A percentile compares a stretch with the other conserved stretches of the same genome.
These are phyloP conservation scores for Tineola bisselliella DNA, from an alignment of 2,888 invertebrate genomes.

Conservation along the genomic window DNA sequence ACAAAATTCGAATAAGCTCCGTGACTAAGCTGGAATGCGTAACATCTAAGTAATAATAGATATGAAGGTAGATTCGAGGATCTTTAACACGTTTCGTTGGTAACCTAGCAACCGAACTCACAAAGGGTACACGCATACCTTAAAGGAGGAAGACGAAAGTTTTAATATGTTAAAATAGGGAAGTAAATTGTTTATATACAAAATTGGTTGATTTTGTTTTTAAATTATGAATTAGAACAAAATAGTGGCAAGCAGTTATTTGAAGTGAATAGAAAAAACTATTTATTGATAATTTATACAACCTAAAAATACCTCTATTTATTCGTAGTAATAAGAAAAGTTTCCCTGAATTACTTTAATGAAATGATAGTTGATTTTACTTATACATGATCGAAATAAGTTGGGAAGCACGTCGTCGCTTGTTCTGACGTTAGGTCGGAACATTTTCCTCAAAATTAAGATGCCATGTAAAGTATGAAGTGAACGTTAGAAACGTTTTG, in stretches of 20 bases:
- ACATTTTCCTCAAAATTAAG: slow-evolving; percentile 11
- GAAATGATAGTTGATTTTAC: neutral
- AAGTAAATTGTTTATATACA: too few relatives aligned
- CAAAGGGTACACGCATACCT: too few relatives aligned
- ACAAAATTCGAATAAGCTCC: neutral
- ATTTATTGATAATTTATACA: too few relatives aligned
- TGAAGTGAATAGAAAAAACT: too few relatives aligned
- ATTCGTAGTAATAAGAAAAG: neutral
- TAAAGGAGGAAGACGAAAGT: too few relatives aligned
- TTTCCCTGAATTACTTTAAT: neutral
- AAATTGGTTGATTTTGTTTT: too few relatives aligned
- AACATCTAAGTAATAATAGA: neutral
- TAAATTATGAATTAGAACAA: too few relatives aligned
- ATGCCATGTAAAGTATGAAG: slow-evolving; percentile 13
- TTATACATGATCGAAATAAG: neutral
- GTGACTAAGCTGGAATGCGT: neutral
- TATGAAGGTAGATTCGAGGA: neutral
- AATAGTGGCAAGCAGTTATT: too few relatives aligned
- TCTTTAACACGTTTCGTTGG: neutral
- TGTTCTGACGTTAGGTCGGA: neutral
- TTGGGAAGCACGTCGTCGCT: neutral
- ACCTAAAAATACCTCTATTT: too few relatives aligned
- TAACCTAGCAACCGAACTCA: neutral
- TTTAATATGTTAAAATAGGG: too few relatives aligned
- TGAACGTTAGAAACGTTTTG: slow-evolving; percentile 8